Evolutionary conservation across 2,113 vertebrate species (phyloP), one percentile per base, ranked within the genome.

Genomic region (Coryphaenoides rupestris): DNA sequence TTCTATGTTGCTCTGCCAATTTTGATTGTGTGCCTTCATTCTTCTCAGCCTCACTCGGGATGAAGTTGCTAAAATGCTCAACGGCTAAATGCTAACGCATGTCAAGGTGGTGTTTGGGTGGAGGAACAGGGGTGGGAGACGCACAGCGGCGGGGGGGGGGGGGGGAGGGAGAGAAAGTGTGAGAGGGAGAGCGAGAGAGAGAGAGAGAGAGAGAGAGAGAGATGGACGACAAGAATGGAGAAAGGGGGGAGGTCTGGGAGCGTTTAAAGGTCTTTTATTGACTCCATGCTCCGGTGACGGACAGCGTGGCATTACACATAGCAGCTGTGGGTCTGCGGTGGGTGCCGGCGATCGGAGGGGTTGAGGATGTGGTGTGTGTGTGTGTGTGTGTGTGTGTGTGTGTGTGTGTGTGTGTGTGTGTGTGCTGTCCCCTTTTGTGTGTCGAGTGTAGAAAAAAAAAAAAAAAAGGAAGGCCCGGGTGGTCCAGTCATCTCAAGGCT

Each of bases 191-290:
- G 54, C 21, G 9, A 54, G 49, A 5, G 5, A 28, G 47, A 49
- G 19, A 10, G 17, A 56, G 46, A 13, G 50, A 14, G 26, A 22
- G 45, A 1, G 21, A 22, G 21, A 17, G 19, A 57, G 26, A 40
- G 33, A 40, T 40, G 9, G 33, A 40, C 33, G 33, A 15, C 15
- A 1, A 9, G 53, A 28, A 46, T 56, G 14, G 53, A 60, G 16
- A 58, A 40, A 58, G 40, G 23, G 26, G 40, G 60, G 60, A 58
- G n/a, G n/a, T 66, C 76, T 74, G 75, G 66, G 24, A 76, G 55
- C 19, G 50, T 63, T 76, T 80, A 69, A 58, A 55, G 2, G 1
- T 21, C 57, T 26, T 26, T 60, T 46, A 59, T 54, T 76, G 67
- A 62, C 60, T 67, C 28, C 63, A 49, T 57, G 65, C 71, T 66